Evolutionary conservation across 1,140 invertebrate genomes (phyloP).

Genomic region (Papilio dardanus): DNA sequence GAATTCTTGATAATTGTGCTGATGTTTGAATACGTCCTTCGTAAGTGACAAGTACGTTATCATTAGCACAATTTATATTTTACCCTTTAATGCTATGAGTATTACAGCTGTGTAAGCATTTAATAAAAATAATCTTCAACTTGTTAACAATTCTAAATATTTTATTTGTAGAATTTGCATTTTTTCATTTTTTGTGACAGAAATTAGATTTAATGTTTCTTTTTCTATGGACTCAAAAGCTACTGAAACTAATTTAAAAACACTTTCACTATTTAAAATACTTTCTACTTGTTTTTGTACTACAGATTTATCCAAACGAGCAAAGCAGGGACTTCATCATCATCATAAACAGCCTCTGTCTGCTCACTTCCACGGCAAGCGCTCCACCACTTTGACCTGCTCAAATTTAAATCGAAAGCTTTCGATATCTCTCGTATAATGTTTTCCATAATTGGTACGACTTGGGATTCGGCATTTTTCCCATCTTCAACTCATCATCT

Average conservation of each 20-base stretch:
- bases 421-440: constrained; percentile 62
- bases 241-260: too few species aligned
- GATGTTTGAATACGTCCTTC: background rate
- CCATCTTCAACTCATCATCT: constrained; percentile 56
- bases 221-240: background rate
- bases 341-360: too few species aligned
- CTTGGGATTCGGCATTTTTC: constrained; percentile 53
- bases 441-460: constrained; percentile 62
- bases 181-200: background rate
- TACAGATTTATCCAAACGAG: too few species aligned
- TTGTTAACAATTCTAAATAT: background rate
- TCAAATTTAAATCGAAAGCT: constrained; percentile 10
- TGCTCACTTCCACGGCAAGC: too few species aligned
- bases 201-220: background rate
- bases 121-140: background rate
- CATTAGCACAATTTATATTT: background rate
- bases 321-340: too few species aligned
- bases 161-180: background rate
- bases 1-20: constrained; percentile 15
- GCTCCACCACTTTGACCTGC: background rate
- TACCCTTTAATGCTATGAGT: background rate
- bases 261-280: too few species aligned
- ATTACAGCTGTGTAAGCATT: background rate
- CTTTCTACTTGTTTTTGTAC: too few species aligned
- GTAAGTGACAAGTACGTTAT: background rate